Evolutionary conservation across 2,797 vertebrate species (phyloP).

Genomic region (Urosaurus nigricauda): DNA sequence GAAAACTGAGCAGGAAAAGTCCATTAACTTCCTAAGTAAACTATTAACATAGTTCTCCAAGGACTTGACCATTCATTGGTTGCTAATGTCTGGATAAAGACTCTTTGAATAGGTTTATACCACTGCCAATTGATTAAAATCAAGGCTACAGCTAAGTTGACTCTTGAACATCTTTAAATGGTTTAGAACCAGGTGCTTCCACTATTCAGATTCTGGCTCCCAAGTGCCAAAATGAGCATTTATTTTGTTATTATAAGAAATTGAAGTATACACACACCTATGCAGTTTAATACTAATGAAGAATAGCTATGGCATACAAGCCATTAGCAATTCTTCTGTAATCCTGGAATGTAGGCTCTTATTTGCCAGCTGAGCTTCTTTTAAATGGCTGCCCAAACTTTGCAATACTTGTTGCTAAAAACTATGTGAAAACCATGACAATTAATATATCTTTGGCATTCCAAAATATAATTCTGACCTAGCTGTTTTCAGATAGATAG

Average conservation of each 20-base stretch:
- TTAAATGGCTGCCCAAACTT: background rate
- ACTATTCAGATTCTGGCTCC: constrained; percentile 1
- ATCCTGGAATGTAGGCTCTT: background rate
- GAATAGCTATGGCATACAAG: background rate
- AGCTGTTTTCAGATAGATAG: too few relatives aligned
- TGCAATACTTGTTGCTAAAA: background rate
- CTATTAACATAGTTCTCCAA: background rate
- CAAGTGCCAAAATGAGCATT: constrained; percentile 1
- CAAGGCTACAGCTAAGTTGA: background rate
- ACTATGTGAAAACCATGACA: background rate
- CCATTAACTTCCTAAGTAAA: constrained; percentile 20
- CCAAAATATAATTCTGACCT: background rate
- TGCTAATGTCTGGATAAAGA: background rate
- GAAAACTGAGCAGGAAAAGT: constrained; percentile 24
- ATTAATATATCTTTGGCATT: background rate
- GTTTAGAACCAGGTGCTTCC: constrained; percentile 6
- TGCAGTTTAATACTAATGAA: background rate
- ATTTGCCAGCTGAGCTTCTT: accelerated
- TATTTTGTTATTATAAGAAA: background rate
- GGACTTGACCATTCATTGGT: background rate
- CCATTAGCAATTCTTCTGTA: background rate
- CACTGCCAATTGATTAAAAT: constrained; percentile 1
- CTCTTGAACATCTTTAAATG: background rate
- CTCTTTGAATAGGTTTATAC: background rate
- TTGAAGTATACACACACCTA: background rate